Conservation (phyloP, 2,113 vertebrate genomes). For the Helogale parvula region DNA sequence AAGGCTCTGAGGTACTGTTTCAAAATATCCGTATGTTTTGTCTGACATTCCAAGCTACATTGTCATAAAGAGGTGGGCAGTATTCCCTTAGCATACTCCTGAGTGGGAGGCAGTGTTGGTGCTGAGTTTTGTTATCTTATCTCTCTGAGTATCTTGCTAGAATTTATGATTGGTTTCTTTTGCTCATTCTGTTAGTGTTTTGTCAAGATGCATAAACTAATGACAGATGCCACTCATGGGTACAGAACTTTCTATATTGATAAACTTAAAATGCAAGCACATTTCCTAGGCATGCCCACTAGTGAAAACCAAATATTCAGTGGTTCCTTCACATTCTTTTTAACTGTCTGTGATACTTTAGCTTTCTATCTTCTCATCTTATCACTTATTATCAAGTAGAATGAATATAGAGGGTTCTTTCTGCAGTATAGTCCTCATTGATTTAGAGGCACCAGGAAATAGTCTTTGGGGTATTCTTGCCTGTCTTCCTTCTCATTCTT, state of each 20-base stretch:
- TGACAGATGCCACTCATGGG: background rate
- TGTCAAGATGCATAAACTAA: background rate
- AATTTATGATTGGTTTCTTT: background rate
- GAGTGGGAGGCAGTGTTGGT: background rate
- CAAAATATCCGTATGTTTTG: background rate
- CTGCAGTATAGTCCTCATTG: background rate
- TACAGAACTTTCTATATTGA: constrained; percentile 6
- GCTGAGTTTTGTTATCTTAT: background rate
- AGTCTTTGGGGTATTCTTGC: background rate
- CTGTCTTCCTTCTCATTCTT: background rate
- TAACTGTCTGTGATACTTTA: background rate
- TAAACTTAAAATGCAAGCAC: background rate
- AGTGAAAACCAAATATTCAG: constrained; percentile 23
- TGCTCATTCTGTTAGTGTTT: background rate
- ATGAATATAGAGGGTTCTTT: background rate
- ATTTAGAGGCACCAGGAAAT: background rate
- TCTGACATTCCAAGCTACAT: background rate
- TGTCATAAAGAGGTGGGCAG: background rate
- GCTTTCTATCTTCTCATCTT: background rate
- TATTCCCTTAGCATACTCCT: background rate
- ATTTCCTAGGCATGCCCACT: background rate
- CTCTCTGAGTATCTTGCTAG: background rate
- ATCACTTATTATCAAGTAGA: background rate
- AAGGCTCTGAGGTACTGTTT: background rate
- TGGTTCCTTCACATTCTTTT: background rate